These are phyloP conservation scores for Tribolium madens DNA, from an alignment of 1,140 invertebrate genomes.

Conservation along the genomic window DNA sequence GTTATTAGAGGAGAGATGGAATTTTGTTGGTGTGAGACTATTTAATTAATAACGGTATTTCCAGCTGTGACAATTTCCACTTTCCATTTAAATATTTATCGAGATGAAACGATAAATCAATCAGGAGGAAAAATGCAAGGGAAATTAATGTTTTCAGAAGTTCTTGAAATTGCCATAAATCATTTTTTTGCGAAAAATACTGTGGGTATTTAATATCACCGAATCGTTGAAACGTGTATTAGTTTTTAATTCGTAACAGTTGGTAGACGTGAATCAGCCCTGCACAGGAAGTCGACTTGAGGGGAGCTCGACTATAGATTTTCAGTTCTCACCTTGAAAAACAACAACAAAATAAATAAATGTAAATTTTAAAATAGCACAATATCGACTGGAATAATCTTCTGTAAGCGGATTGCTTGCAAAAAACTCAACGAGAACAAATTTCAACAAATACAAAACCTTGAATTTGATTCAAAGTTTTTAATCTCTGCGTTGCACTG, in stretches of 20 bases:
- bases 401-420: too few relatives aligned
- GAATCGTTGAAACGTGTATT: not conserved
- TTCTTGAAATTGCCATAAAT: not conserved
- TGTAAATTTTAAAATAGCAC: too few relatives aligned
- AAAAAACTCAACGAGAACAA: too few relatives aligned
- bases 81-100: not conserved
- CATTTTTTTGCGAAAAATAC: not conserved
- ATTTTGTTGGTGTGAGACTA: not conserved
- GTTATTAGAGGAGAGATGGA: slow-evolving; percentile 1
- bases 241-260: slow-evolving; percentile 38
- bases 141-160: slow-evolving; percentile 5
- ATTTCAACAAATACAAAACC: too few relatives aligned
- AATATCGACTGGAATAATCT: too few relatives aligned
- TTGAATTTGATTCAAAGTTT: too few relatives aligned
- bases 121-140: not conserved
- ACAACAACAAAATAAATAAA: too few relatives aligned
- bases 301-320: slow-evolving; percentile 2
- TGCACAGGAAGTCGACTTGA: slow-evolving; percentile 15
- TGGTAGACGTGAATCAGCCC: slow-evolving; percentile 26
- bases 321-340: not conserved
- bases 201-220: not conserved
- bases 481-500: too few relatives aligned
- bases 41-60: not conserved
- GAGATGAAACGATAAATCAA: not conserved
- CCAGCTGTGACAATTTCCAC: not conserved